phyloP scores from a whole-genome alignment of 2,888 invertebrate genomes.

The Ceriagrion tenellum region DNA sequence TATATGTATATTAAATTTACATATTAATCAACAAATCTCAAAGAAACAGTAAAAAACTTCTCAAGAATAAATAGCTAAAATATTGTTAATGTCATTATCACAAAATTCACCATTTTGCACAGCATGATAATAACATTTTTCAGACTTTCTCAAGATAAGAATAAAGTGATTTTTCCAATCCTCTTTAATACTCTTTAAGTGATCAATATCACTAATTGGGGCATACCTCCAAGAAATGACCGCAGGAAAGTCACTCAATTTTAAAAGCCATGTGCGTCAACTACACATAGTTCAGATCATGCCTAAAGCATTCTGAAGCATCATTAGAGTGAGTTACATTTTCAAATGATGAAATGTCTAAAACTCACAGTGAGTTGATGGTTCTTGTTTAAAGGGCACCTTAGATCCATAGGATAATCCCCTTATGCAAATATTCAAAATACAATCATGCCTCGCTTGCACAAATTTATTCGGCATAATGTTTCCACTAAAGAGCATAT shows the following conservation, averaged over 20 bases:
- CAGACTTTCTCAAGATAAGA: constrained; percentile 18
- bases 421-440: not conserved
- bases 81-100: constrained; percentile 16
- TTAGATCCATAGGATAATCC: not conserved
- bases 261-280: not conserved
- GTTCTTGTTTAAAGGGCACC: not conserved
- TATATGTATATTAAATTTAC: constrained; percentile 2
- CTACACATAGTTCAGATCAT: not conserved
- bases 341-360: not conserved
- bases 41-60: constrained; percentile 21
- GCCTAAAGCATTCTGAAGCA: not conserved
- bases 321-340: not conserved
- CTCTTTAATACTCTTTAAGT: not conserved
- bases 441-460: too few relatives aligned
- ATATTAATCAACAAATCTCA: constrained; percentile 14
- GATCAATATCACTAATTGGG: not conserved
- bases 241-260: not conserved
- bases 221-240: constrained; percentile 1
- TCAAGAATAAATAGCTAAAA: constrained; percentile 18
- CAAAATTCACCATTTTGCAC: not conserved
- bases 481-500: too few relatives aligned
- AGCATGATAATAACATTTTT: constrained; percentile 19
- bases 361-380: not conserved
- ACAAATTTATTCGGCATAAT: too few relatives aligned
- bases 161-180: not conserved